Base-by-base conservation (phyloP, 2,888 invertebrate genomes). In the Odontomyia ornata region DNA sequence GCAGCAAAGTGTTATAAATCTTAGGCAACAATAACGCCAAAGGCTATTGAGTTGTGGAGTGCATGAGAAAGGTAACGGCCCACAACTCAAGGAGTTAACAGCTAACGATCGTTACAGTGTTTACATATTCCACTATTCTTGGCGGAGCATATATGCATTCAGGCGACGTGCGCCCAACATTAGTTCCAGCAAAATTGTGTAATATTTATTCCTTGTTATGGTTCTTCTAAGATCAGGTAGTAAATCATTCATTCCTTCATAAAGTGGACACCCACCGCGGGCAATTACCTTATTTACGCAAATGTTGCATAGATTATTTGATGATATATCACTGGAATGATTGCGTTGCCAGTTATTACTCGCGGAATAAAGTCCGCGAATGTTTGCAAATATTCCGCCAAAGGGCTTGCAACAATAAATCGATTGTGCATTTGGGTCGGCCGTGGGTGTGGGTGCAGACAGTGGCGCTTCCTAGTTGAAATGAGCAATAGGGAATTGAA, bases 141-240 rank as follows among this genome's bases (percentile, higher is more conserved):
- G 36, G 3, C 9, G 36, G 36, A 5, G 36, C 36, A 36, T 9
- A 60, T 60, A 60, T 60, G 21, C 25, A 23, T 60, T 60, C 57
- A 2, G 57, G 57, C 57, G 4, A 25, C 57, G 57, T 25, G 13
- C 57, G 23, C 25, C 1, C 28, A 7, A 25, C n/a, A 36, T n/a
- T 7, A 11, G 64, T 18, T 27, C 64, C 7, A 27, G 27, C n/a
- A 64, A 36, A 36, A 64, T 28, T 28, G 21, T n/a, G 30, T 30
- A 30, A 64, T 28, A 64, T 64, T 64, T 64, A 64, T 64, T 64
- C 30, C 64, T 64, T 64, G 64, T 64, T 64, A 64, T 18, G 64
- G 30, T 64, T 30, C 60, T 23, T 18, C 23, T 60, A n/a, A 30
- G 64, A 15, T 5, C 64, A 28, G 9, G 13, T 18, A 4, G 30